Evolutionary conservation across 2,888 invertebrate genomes (phyloP).

Genomic region (Subacronicta megacephala): DNA sequence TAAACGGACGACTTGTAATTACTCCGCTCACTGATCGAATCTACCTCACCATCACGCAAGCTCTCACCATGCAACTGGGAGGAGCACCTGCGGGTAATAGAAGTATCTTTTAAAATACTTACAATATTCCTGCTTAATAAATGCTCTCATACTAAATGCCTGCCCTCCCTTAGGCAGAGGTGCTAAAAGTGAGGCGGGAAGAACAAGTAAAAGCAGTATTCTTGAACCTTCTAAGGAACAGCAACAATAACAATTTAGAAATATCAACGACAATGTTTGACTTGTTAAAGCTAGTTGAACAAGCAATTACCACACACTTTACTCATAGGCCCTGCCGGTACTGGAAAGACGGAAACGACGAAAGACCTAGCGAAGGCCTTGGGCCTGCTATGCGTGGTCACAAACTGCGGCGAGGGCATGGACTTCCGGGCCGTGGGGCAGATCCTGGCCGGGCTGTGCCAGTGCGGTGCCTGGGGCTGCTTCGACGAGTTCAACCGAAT

Average conservation of each 20-base stretch:
- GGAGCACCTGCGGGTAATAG: constrained; percentile 95
- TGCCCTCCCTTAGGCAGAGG: no score
- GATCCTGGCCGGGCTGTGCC: constrained; percentile 93
- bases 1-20: constrained; percentile 96
- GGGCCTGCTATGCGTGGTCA: constrained; percentile 94
- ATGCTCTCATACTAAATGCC: no score
- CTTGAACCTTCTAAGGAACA: no score
- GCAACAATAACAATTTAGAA: no score
- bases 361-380: constrained; percentile 98
- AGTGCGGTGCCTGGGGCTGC: constrained; percentile 98
- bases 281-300: background rate
- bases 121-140: no score
- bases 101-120: no score
- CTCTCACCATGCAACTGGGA: constrained; percentile 96
- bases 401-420: constrained; percentile 98
- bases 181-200: no score
- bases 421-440: constrained; percentile 93
- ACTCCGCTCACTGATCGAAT: constrained; percentile 98
- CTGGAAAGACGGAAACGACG: constrained; percentile 97
- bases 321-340: constrained; percentile 92
- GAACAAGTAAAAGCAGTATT: no score
- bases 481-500: constrained; percentile 98
- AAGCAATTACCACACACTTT: background rate
- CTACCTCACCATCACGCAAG: constrained; percentile 97
- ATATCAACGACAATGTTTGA: no score